Evolutionary conservation across 1,140 invertebrate genomes (phyloP).

Genomic region (Dufourea novaeangliae): DNA sequence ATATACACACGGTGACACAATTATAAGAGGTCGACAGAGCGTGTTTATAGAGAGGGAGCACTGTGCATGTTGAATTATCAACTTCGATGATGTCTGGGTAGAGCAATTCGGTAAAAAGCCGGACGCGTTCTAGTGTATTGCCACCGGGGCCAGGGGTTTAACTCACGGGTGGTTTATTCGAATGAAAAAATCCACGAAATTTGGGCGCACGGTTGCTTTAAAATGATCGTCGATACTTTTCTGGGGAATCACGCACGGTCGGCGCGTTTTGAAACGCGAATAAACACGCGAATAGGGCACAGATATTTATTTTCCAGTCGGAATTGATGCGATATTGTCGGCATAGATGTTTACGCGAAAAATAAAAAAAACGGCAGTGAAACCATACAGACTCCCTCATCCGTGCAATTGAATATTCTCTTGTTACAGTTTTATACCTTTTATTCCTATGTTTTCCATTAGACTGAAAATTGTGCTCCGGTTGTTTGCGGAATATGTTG

Average conservation of each 20-base stretch:
- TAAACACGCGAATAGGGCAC: constrained; percentile 8
- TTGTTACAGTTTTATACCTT: constrained; percentile 21
- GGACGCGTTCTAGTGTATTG: background rate
- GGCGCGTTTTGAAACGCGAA: constrained; percentile 18
- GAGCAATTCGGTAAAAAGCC: background rate
- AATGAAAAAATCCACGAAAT: background rate
- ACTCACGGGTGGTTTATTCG: background rate
- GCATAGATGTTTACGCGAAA: background rate
- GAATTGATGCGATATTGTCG: constrained; percentile 11
- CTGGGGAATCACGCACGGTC: constrained; percentile 9
- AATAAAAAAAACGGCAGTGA: background rate
- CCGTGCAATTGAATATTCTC: constrained; percentile 11
- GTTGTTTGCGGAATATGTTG: background rate
- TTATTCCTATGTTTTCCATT: constrained; percentile 12
- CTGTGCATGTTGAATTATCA: background rate
- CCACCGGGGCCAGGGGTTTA: no score
- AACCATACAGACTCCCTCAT: background rate
- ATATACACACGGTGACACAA: no score
- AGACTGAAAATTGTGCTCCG: background rate
- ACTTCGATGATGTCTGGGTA: background rate
- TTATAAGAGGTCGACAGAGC: no score
- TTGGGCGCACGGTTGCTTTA: background rate
- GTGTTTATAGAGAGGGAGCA: no score
- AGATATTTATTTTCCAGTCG: constrained; percentile 30
- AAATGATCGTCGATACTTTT: constrained; percentile 15